These are phyloP conservation scores for Xenopus laevis DNA, from an alignment of 2,113 vertebrate species.

Conservation along the genomic window DNA sequence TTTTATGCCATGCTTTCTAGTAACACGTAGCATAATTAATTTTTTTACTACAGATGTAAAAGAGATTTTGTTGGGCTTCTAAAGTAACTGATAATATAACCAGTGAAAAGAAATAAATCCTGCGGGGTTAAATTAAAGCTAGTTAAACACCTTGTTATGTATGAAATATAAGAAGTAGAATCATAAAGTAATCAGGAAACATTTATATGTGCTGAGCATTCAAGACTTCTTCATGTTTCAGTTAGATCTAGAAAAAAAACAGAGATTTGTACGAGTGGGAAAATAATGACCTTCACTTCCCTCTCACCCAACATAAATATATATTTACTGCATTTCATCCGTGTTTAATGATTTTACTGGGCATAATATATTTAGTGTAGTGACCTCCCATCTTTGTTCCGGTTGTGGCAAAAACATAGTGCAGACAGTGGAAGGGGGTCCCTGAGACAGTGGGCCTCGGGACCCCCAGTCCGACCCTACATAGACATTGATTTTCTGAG, in stretches of 20 bases:
- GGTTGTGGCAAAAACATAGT: too few species aligned
- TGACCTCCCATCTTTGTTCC: too few species aligned
- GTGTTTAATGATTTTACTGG: too few species aligned
- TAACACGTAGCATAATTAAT: background rate
- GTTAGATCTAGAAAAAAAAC: background rate
- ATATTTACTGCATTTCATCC: slow-evolving; percentile 13
- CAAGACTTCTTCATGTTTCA: slow-evolving; percentile 12
- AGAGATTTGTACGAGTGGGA: slow-evolving; percentile 8
- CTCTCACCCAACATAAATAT: slow-evolving; percentile 8
- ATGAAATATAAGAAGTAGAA: slow-evolving; percentile 27
- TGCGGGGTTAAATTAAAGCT: slow-evolving; percentile 16
- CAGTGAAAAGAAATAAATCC: slow-evolving; percentile 6
- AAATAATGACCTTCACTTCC: slow-evolving; percentile 21
- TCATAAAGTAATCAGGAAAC: slow-evolving; percentile 25
- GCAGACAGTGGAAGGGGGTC: too few species aligned
- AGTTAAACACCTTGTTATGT: slow-evolving; percentile 8
- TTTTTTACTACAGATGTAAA: slow-evolving; percentile 10
- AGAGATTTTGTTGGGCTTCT: slow-evolving; percentile 14
- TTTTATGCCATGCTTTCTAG: background rate
- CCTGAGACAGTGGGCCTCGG: too few species aligned
- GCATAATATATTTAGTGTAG: background rate
- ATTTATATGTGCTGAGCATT: slow-evolving; percentile 20
- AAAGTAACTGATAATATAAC: slow-evolving; percentile 22
- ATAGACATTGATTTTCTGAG: too few species aligned
- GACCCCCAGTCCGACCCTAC: too few species aligned